Evolutionary conservation across 2,888 invertebrate species (phyloP).

Genomic region (Folsomia candida): DNA sequence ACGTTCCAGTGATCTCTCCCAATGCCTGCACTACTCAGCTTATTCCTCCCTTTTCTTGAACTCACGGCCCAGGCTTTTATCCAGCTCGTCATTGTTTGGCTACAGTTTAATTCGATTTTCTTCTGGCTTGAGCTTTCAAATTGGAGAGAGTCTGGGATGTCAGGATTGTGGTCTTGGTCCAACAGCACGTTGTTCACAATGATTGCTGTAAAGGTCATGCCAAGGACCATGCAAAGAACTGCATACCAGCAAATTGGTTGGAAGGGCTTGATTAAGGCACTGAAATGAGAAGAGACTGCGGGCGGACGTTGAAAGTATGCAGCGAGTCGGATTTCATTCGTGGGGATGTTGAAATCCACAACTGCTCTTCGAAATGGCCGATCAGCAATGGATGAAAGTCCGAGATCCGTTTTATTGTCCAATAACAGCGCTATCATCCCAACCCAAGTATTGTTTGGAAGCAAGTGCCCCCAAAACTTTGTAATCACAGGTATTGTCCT

Average conservation of each 20-base stretch:
- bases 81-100: not conserved
- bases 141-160: conserved; percentile 5
- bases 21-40: not conserved
- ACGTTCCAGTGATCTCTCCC: not conserved
- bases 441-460: conserved; percentile 20
- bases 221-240: conserved; percentile 6
- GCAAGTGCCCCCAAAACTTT: conserved; percentile 32
- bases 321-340: conserved; percentile 23
- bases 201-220: not conserved
- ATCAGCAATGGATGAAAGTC: conserved; percentile 32
- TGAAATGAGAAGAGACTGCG: not conserved
- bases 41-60: too few relatives aligned
- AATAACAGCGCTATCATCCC: conserved; percentile 38
- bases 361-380: conserved; percentile 30
- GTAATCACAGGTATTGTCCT: conserved; percentile 19
- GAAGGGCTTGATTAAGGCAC: conserved; percentile 29
- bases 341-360: conserved; percentile 41
- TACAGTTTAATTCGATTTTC: conserved; percentile 9
- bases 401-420: conserved; percentile 26
- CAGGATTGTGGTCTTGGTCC: not conserved
- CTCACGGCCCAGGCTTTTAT: not conserved
- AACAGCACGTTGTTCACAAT: not conserved
- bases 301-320: conserved; percentile 31
- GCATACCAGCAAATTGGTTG: conserved; percentile 25
- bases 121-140: conserved; percentile 12